phyloP scores from a whole-genome alignment of 2,113 vertebrate genomes.

The Phoxinus phoxinus region DNA sequence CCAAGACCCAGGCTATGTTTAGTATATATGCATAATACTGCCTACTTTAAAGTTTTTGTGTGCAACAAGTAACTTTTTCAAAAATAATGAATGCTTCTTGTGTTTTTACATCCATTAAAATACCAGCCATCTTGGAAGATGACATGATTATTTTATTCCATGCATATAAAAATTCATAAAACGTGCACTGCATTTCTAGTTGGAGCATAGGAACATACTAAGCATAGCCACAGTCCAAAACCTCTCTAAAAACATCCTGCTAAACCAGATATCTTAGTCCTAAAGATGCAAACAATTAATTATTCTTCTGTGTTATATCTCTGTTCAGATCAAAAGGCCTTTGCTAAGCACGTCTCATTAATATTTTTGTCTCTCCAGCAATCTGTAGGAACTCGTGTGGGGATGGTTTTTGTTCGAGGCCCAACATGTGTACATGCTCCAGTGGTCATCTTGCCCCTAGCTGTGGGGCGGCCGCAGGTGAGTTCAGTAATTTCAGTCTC shows the following conservation, averaged over 20 bases:
- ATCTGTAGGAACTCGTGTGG: conserved; percentile 93
- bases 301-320: background rate
- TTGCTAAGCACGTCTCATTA: background rate
- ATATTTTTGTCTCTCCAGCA: conserved; percentile 70
- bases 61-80: background rate
- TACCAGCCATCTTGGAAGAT: background rate
- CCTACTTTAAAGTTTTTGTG: background rate
- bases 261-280: background rate
- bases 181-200: too few species aligned
- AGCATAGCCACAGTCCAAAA: too few species aligned
- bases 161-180: too few species aligned
- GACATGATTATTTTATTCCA: too few species aligned
- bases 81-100: background rate
- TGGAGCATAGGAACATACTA: too few species aligned
- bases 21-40: too few species aligned
- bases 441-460: conserved; percentile 88
- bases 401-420: conserved; percentile 91
- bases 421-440: conserved; percentile 93
- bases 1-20: background rate
- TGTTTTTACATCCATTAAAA: background rate
- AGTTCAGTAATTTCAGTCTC: conserved; percentile 68
- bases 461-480: conserved; percentile 80
- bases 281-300: background rate
- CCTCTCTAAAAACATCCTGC: too few species aligned
- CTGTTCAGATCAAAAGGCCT: background rate